Evolutionary conservation across 2,797 vertebrate species (phyloP), one percentile per base, ranked within the genome.

Genomic region (Okamejei kenojei): DNA sequence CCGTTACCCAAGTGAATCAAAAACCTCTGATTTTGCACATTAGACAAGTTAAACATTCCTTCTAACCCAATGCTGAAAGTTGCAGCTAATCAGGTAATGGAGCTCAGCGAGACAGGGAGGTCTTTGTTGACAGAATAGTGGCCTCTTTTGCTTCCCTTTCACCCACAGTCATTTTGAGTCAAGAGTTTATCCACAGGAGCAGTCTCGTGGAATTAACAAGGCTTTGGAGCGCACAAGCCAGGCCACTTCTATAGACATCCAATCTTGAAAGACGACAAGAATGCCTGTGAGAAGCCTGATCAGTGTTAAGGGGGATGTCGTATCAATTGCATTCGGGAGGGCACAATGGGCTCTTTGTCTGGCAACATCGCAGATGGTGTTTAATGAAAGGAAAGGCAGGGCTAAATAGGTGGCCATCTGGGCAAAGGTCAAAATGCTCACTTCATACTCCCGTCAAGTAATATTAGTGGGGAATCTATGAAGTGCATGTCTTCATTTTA

Each of bases 121-220:
- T 92, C 90, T 45, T 76, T 54, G 68, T 76, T 58, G 90, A 26
- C 26, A 74, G 38, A 92, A 35, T 54, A 23, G 74, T 76, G 88
- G 32, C 88, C 68, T 91, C 88, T 29, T 91, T 73, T 54, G 45
- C 11, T 54, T 23, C 71, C 35, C 10, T 38, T 74, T 76, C 71
- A 92, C 90, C 71, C 90, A 76, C 90, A 29, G 71, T 32, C 90
- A 92, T 58, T 92, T 54, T 54, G 71, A 92, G 90, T 92, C 90
- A 92, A 76, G 90, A 76, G 90, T 45, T 92, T 73, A 76, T 76
- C 90, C 26, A 92, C 35, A 76, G 54, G 90, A 76, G 68, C 90
- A 92, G 76, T 92, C 90, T 92, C 74, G 90, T 58, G 90, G 90
- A 92, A 92, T 92, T 92, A 92, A 92, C 54, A n/a, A 88, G 90